Evolutionary conservation across 2,797 vertebrate genomes (phyloP), one percentile per base, ranked within the genome.

Genomic region (Triplophysa yarkandensis): DNA sequence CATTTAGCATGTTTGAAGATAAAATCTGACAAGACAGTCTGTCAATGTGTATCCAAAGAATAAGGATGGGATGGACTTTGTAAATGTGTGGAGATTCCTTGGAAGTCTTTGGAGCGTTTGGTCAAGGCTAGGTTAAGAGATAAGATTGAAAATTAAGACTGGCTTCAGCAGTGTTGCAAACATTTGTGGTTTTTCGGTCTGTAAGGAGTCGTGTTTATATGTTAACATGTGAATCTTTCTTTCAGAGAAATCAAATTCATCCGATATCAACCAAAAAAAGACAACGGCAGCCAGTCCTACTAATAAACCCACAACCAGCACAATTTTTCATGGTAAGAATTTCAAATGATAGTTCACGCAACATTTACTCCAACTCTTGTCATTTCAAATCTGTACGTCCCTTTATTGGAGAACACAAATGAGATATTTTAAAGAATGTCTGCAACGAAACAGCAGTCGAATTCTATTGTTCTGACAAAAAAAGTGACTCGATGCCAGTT

Each of bases 301-400:
- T 10, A 58, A 76, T 57, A 1, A 70, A 63, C 44, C 3, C 19
- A 27, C 23, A 57, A 71, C 55, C 6, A n/a, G 77, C 32, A 3
- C 11, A 3, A 16, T 43, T 14, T 16, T 41, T 58, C 23, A 3
- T 83, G 84, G 87, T 89, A 86, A 62, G 58, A 11, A 63, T 4
- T 30, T 7, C 21, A 70, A 39, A 19, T 9, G 1, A 69, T 4
- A n/a, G n/a, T n/a, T n/a, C n/a, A n/a, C n/a, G n/a, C n/a, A n/a
- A n/a, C n/a, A n/a, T n/a, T n/a, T n/a, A n/a, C n/a, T n/a, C n/a
- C n/a, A n/a, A n/a, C n/a, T n/a, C n/a, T n/a, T n/a, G n/a, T n/a
- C n/a, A n/a, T n/a, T n/a, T n/a, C n/a, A n/a, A n/a, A n/a, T n/a
- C n/a, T n/a, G n/a, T n/a, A n/a, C n/a, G n/a, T n/a, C n/a, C n/a